Percentiles rank a stretch among this genome's conserved stretches.
These are phyloP conservation scores for Scaptomyza caliginosa DNA, from an alignment of 2,888 invertebrate genomes.

Conservation along the genomic window DNA sequence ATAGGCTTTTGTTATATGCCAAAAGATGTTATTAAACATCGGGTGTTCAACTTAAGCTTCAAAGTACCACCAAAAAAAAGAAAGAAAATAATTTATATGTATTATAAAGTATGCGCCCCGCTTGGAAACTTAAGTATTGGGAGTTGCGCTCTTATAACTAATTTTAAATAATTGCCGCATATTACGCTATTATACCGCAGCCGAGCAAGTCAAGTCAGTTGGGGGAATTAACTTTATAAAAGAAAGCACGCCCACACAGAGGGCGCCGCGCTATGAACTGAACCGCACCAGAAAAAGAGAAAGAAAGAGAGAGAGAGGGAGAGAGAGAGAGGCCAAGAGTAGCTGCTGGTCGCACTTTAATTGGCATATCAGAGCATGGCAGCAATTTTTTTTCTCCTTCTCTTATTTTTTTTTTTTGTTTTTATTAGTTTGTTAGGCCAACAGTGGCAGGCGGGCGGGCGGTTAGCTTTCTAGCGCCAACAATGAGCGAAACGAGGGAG, in stretches of 20 bases:
- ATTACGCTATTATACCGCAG: constrained; percentile 56
- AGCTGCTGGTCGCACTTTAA: constrained; percentile 71
- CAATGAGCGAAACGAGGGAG: constrained; percentile 53
- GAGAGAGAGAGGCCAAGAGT: no score
- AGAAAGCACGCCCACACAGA: constrained; percentile 60
- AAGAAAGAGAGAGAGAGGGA: not conserved
- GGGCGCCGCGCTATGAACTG: constrained; percentile 3
- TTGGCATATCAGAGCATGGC: constrained; percentile 70
- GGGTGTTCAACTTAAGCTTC: not conserved
- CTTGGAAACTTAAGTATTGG: constrained; percentile 1
- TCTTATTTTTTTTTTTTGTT: constrained; percentile 52
- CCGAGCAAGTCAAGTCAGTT: constrained; percentile 19
- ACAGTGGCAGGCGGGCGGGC: constrained; percentile 21
- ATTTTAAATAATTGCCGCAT: constrained; percentile 70
- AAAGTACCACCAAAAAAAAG: not conserved
- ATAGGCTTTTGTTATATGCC: not conserved
- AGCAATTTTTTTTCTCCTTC: constrained; percentile 23
- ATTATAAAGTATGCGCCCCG: not conserved
- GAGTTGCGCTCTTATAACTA: constrained; percentile 54
- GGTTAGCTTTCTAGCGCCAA: constrained; percentile 63
- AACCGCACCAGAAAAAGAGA: not conserved
- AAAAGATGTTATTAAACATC: no score
- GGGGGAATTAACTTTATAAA: constrained; percentile 22
- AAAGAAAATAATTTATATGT: not conserved
- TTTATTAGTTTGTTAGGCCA: constrained; percentile 68